Conservation (phyloP, 2,113 vertebrate species). For the Ardeotis arabs region DNA sequence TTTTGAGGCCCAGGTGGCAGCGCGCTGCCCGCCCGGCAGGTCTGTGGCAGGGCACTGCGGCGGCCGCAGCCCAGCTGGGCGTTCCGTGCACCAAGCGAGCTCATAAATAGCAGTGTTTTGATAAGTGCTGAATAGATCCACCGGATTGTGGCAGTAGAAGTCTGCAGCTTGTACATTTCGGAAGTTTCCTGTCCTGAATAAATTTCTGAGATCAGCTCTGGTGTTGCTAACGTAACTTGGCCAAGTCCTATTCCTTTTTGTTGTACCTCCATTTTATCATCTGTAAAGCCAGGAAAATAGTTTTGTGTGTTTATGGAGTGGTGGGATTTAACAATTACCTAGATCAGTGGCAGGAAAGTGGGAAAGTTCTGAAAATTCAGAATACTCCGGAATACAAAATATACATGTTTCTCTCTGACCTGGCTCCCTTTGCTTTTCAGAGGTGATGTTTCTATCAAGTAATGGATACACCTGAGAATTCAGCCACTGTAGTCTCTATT, state of each 20-base stretch:
- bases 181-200: not conserved
- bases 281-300: too few species aligned
- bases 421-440: conserved; percentile 29
- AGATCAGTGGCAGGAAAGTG: not conserved
- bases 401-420: rapidly evolving
- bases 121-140: not conserved
- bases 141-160: not conserved
- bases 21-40: rapidly evolving
- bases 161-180: not conserved
- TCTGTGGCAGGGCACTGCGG: not conserved
- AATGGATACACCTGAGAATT: conserved; percentile 45
- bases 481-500: conserved; percentile 59
- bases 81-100: rapidly evolving
- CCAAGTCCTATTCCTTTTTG: too few species aligned
- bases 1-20: not conserved
- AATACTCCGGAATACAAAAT: not conserved
- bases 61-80: not conserved
- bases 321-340: too few species aligned
- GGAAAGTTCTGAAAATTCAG: not conserved
- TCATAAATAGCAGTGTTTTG: not conserved
- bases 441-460: not conserved
- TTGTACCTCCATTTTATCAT: too few species aligned
- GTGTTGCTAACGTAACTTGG: not conserved
- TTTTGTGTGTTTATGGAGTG: too few species aligned
- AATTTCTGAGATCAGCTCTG: not conserved